These are phyloP conservation scores for Tauraco hartlaubi DNA, from an alignment of 2,797 vertebrate species.

Conservation along the genomic window DNA sequence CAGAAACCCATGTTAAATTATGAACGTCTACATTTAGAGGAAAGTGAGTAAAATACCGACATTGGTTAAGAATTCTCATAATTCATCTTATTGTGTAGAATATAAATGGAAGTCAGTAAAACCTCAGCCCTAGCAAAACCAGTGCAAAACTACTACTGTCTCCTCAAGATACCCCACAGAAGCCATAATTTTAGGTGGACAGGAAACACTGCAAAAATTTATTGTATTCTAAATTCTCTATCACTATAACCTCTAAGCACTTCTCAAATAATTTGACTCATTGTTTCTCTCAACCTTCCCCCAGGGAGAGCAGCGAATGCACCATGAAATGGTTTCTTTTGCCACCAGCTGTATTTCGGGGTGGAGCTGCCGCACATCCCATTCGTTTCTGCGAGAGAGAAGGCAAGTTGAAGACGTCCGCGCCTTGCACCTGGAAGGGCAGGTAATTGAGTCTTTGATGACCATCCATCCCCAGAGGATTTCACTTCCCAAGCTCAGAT, in stretches of 20 bases:
- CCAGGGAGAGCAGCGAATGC: neutral
- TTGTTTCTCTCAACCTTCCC: constrained; percentile 27
- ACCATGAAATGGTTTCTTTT: neutral
- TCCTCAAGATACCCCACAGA: neutral
- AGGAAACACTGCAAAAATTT: constrained; percentile 29
- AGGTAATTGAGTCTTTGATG: neutral
- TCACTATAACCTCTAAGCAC: neutral
- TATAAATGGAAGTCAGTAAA: constrained; percentile 13
- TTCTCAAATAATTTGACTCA: constrained; percentile 16
- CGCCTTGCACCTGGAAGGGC: neutral
- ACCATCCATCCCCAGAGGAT: neutral
- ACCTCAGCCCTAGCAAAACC: constrained; percentile 17
- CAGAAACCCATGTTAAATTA: neutral
- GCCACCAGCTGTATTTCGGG: neutral
- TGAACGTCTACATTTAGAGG: neutral
- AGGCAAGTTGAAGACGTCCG: neutral
- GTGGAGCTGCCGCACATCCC: neutral
- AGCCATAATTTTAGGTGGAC: constrained; percentile 25
- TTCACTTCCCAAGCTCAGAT: neutral
- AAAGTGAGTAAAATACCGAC: constrained; percentile 8
- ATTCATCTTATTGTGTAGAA: constrained; percentile 1
- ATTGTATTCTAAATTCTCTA: constrained; percentile 30
- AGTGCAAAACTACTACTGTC: constrained; percentile 26
- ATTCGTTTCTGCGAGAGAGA: neutral
- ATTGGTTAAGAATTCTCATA: constrained; percentile 17